Base-by-base conservation (phyloP, 30 jellyfish, hydroid and myxozoan genomes). In the Clytia hemisphaerica region DNA sequence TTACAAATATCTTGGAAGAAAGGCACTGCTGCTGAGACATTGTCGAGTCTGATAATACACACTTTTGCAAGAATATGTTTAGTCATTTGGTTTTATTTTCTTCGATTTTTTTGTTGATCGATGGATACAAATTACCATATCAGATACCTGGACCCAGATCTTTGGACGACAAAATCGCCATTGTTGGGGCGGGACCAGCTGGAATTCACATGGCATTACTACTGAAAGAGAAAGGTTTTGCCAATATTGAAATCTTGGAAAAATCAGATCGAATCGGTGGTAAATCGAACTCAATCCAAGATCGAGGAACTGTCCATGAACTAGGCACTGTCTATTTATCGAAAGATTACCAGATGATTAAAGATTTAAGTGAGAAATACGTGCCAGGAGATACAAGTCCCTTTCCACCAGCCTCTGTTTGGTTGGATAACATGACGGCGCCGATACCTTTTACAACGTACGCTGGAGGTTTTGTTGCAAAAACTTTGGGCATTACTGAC, bases 131-230 rank as follows among this genome's bases (percentile, higher is more conserved):
- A n/a, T n/a, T 12, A 29, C 70, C 50, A n/a, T 57, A 21, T 33
- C 15, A 25, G 33, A 57, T 35, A 3, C 37, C 32, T n/a, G 96
- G 96, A 18, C 96, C 96, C 25, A 80, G 78, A 47, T 36, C 84
- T 4, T 33, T 37, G 7, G 28, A 73, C 4, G 93, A 77, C 71
- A 71, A 71, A 50, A 85, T 85, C 51, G 96, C 90, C n/a, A 78
- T 85, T 44, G 93, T 85, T 50, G 96, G 96, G 9, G 96, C 85
- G n/a, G 96, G 96, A 4, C 75, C 96, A 12, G 79, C 96, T 5
- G 96, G 96, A 3, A 79, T 85, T 0, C 96, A 85, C 72, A 85
- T 85, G 96, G 96, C 96, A 9, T 73, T 34, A 49, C 40, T 78
- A 64, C 76, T 85, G 72, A 85, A 85, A 37, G 78, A 71, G 74